These are phyloP conservation scores for Epicauta chinensis DNA, from an alignment of 1,140 invertebrate species.

Conservation along the genomic window DNA sequence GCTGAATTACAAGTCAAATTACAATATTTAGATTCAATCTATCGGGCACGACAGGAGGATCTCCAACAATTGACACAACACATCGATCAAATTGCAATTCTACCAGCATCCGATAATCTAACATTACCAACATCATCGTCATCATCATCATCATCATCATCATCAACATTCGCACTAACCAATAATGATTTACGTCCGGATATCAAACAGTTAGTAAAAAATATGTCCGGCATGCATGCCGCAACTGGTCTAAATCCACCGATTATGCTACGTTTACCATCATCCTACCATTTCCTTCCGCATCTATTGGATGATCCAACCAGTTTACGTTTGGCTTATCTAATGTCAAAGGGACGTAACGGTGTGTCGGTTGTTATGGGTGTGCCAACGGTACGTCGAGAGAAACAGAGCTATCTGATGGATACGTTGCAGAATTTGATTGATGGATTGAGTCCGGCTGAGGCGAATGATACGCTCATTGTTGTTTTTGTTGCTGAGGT, in stretches of 20 bases:
- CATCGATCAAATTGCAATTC: slow-evolving; percentile 44
- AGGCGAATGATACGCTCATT: slow-evolving; percentile 76
- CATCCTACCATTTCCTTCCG: slow-evolving; percentile 80
- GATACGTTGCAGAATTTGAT: slow-evolving; percentile 84
- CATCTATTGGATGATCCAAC: slow-evolving; percentile 75
- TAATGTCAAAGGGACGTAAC: slow-evolving; percentile 64
- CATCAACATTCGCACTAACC: slow-evolving; percentile 6
- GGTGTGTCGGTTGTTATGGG: slow-evolving; percentile 81
- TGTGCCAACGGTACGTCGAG: slow-evolving; percentile 80
- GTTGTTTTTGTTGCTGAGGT: slow-evolving; percentile 88
- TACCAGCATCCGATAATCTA: slow-evolving; percentile 41
- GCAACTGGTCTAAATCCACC: slow-evolving; percentile 40
- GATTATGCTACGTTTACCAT: slow-evolving; percentile 57
- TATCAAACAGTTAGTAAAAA: slow-evolving; percentile 45
- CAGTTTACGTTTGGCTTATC: slow-evolving; percentile 71
- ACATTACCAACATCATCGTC: slow-evolving; percentile 40
- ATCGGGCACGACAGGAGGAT: slow-evolving; percentile 63
- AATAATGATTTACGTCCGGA: slow-evolving; percentile 46
- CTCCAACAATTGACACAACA: slow-evolving; percentile 58
- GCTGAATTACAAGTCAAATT: slow-evolving; percentile 64
- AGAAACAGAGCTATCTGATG: slow-evolving; percentile 83
- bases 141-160: slow-evolving; percentile 28
- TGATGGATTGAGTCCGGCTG: slow-evolving; percentile 67
- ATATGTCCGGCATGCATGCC: slow-evolving; percentile 44
- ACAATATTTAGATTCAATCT: slow-evolving; percentile 65